A percentile compares a stretch with the other conserved stretches of the same genome.
phyloP scores from a whole-genome alignment of 2,888 invertebrate genomes.

The Athalia cordata region DNA sequence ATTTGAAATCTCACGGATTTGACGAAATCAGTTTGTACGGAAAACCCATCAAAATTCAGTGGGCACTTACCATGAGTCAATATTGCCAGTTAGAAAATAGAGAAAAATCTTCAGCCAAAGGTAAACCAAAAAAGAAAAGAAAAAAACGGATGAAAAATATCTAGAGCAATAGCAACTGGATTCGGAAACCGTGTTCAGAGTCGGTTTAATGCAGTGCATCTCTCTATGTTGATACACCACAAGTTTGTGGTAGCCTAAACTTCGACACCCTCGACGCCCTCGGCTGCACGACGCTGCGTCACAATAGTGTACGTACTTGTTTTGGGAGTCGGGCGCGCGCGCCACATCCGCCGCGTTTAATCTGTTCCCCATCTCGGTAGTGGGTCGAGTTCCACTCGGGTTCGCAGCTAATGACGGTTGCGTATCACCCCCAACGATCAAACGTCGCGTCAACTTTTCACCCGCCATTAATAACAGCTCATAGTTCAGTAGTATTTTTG shows the following conservation, averaged over 20 bases:
- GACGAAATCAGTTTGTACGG: neutral
- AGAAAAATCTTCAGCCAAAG: no score
- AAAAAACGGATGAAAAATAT: no score
- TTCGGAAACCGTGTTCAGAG: no score
- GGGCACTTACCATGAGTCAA: no score
- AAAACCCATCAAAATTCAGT: no score
- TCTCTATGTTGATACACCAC: no score
- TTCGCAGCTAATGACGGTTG: conserved; percentile 43
- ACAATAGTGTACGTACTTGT: conserved; percentile 16
- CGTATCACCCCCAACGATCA: conserved; percentile 34
- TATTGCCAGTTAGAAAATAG: no score
- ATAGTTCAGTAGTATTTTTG: conserved; percentile 31
- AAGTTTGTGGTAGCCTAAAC: no score
- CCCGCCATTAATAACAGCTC: conserved; percentile 35
- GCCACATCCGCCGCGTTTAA: conserved; percentile 39
- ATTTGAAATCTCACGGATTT: neutral
- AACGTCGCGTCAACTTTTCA: conserved; percentile 38
- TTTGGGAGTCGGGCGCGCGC: conserved; percentile 2
- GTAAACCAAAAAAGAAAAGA: no score
- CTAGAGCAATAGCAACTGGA: no score
- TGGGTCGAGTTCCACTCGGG: conserved; percentile 23
- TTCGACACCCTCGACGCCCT: no score
- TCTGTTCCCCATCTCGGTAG: conserved; percentile 38
- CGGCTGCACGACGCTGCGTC: conserved; percentile 7
- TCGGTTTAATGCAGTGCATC: no score